Evolutionary conservation across 2,888 invertebrate species (phyloP), one percentile per base, ranked within the genome.

Genomic region (Acronicta aceris): DNA sequence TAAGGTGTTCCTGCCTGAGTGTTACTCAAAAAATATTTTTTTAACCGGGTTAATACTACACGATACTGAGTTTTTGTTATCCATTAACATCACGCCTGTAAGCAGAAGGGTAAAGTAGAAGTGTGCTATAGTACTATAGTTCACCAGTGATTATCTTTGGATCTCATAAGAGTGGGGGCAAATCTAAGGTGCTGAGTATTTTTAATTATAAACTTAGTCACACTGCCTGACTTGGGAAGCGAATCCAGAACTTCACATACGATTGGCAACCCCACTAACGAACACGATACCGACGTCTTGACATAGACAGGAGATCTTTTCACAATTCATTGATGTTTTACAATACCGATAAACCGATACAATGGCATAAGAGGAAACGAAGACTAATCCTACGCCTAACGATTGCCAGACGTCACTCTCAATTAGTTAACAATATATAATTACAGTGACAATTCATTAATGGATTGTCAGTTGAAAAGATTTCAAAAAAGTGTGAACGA

Each of bases 391-490:
- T 15, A 49, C n/a, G 7, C 13, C 12, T 8, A 16, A 42, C n/a
- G n/a, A n/a, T n/a, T n/a, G n/a, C n/a, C n/a, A 12, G 9, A 51
- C 16, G 21, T 36, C 27, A 9, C 50, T 16, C 47, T 49, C 49
- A 52, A 69, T 69, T 54, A 50, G 10, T 51, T 50, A 13, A 38
- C 59, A 67, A 59, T 43, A n/a, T 30, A 52, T 43, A n/a, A 67
- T 45, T 12, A 17, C 15, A 48, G 21, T 50, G 43, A 51, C 21
- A 41, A 47, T 15, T 38, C 1, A 6, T 7, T 38, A 33, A 12
- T 33, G 12, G 33, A 33, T 12, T 33, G 33, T 12, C 5, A 12
- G 33, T 12, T 33, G 10, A 30, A 10, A 5, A 12, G 0, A 2
- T 33, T 33, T 33, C 3, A 33, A 0, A 12, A 12, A 33, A 0